Base-by-base conservation (phyloP, 2,888 invertebrate genomes). In the Holacanthella duospinosa region DNA sequence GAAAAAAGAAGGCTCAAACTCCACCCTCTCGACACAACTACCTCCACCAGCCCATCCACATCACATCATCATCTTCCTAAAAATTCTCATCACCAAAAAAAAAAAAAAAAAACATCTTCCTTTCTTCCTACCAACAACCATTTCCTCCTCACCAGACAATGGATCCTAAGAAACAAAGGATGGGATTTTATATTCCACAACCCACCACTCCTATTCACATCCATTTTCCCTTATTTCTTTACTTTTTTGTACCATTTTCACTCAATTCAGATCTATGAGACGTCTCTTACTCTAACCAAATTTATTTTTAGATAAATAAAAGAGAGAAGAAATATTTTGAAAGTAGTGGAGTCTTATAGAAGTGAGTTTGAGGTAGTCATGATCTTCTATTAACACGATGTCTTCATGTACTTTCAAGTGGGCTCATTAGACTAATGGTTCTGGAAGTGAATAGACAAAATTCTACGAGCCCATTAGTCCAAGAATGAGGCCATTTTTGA, bases 1-100 rank as follows among this genome's bases (percentile, higher is more conserved):
- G 71, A 66, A 69, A 70, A 71, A 36, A 16, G 36, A 16, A 36
- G 36, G 36, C 36, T 36, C 36, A 36, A 16, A 36, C 16, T 36
- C 36, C 16, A 36, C 36, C 36, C 16, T 36, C 36, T n/a, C n/a
- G n/a, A n/a, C n/a, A n/a, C n/a, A n/a, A n/a, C n/a, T n/a, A n/a
- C n/a, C 36, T 36, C 36, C 36, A 36, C 16, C 36, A 36, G 6
- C n/a, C n/a, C 36, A 36, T 36, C 36, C 6, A 12, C 36, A 16
- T 36, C 36, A 36, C 36, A n/a, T n/a, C 16, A 6, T 6, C 36
- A 36, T 36, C 36, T 36, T 36, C 36, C 16, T 36, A 6, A 16
- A 36, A 12, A 6, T 36, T 36, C 16, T 36, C 36, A 6, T 36
- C 6, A 16, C 36, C 36, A 12, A 36, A 6, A 36, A 36, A 6